A percentile compares a stretch with the other conserved stretches of the same genome.
Evolutionary conservation across 1,140 invertebrate species (phyloP).

Genomic region (Drosophila pruinosa): DNA sequence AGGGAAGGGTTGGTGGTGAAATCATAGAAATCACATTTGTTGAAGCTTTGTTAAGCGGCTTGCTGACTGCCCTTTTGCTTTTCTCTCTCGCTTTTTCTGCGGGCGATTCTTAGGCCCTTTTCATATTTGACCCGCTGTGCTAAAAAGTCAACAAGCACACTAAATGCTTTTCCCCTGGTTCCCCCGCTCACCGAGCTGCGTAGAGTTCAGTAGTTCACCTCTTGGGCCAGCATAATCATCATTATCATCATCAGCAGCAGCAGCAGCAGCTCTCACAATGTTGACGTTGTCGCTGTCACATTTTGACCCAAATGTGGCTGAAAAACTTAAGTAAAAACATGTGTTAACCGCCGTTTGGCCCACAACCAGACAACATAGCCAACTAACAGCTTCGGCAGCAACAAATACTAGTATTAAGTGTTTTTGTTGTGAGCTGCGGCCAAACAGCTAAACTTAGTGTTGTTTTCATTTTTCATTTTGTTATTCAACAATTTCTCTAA

Average conservation of each 20-base stretch:
- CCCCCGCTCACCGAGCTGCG: not conserved
- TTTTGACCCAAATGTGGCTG: slow-evolving; percentile 44
- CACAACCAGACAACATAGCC: not conserved
- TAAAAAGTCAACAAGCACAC: slow-evolving; percentile 51
- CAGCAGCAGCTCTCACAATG: not conserved
- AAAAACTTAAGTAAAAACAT: slow-evolving; percentile 73
- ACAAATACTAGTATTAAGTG: slow-evolving; percentile 60
- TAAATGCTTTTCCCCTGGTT: slow-evolving; percentile 51
- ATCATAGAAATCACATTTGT: slow-evolving; percentile 64
- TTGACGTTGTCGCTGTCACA: slow-evolving; percentile 21
- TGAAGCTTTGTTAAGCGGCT: slow-evolving; percentile 52
- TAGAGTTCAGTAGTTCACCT: slow-evolving; percentile 55
- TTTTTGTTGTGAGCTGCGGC: slow-evolving; percentile 17
- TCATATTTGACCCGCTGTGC: slow-evolving; percentile 49
- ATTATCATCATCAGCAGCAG: not conserved
- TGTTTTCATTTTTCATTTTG: slow-evolving; percentile 14
- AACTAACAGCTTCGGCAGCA: slow-evolving; percentile 24
- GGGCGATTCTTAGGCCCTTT: slow-evolving; percentile 1
- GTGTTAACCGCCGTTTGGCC: slow-evolving; percentile 49
- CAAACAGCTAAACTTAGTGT: slow-evolving; percentile 1
- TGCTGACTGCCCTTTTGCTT: slow-evolving; percentile 65
- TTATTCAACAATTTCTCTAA: slow-evolving; percentile 29
- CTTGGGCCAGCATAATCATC: slow-evolving; percentile 37
- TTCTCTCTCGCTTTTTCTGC: slow-evolving; percentile 2
- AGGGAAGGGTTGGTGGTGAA: slow-evolving; percentile 19